phyloP scores from a whole-genome alignment of 2,888 invertebrate species.

The Drosophila paranaensis region DNA sequence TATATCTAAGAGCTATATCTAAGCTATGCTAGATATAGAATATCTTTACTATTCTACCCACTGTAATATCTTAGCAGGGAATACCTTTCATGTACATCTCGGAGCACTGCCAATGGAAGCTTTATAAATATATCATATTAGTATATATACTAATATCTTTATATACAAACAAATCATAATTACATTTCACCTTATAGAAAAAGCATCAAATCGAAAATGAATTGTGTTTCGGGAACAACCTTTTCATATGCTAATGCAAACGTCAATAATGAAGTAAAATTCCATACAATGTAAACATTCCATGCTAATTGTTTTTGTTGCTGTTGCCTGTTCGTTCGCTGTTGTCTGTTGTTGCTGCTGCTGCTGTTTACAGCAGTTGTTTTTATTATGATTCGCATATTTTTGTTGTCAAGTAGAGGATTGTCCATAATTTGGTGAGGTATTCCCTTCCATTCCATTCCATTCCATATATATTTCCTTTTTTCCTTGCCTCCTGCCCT shows the following conservation, averaged over 20 bases:
- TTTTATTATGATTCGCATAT: conserved; percentile 54
- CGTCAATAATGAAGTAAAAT: conserved; percentile 74
- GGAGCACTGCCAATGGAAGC: not conserved
- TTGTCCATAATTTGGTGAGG: conserved; percentile 37
- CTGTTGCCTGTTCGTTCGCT: conserved; percentile 2
- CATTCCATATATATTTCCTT: not conserved
- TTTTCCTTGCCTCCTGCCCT: not conserved
- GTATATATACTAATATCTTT: not conserved
- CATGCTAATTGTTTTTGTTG: conserved; percentile 58
- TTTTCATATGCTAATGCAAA: conserved; percentile 56
- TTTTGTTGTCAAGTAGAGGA: conserved; percentile 65
- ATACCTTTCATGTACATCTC: not conserved
- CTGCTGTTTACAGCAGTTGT: conserved; percentile 35
- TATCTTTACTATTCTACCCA: too few species aligned
- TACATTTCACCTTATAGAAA: not conserved
- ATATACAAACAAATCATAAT: not conserved
- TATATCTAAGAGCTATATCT: too few species aligned
- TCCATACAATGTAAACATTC: conserved; percentile 59
- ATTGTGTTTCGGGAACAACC: conserved; percentile 13
- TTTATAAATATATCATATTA: not conserved
- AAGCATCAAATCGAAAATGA: not conserved
- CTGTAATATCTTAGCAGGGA: not conserved
- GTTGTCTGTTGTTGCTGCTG: conserved; percentile 17
- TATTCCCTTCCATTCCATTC: conserved; percentile 11
- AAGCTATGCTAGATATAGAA: too few species aligned